Base-by-base conservation (phyloP, 2,888 invertebrate genomes). In the Amitus sp. region DNA sequence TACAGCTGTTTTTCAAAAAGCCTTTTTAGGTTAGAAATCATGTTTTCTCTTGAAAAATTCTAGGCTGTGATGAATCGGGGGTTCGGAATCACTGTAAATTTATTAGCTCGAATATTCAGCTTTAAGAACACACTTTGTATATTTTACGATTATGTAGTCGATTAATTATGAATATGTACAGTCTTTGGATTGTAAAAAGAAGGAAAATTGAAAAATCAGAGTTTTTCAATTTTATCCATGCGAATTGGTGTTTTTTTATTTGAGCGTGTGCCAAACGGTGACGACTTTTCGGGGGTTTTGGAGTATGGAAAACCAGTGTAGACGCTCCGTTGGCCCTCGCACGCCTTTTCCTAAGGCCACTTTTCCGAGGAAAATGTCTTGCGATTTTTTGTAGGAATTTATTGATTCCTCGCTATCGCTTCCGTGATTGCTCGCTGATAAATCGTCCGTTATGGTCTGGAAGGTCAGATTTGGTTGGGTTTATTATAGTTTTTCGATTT, bases 271-370 rank as follows among this genome's bases (percentile, higher is more conserved):
- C 82, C 82, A 82, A 6, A 78, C 76, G 0, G 78, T 80, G 2
- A 82, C 79, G n/a, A 82, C 74, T 62, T 80, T 81, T 49, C 82
- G 69, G 0, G 82, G 82, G 67, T 79, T 82, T 62, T 82, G 80
- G 10, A 82, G 63, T 1, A 82, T 75, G 1, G 82, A 79, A 51
- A 81, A 78, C 82, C 82, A 82, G 47, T 82, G 82, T 1, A 80
- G 56, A 27, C 79, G 72, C 50, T 81, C 80, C 0, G 76, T 77
- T 3, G 75, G 66, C 12, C 78, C 81, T 28, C 78, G 74, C 0
- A 82, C 82, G n/a, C 80, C 79, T 59, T 79, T 80, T 13, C 82
- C 82, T 18, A 82, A 67, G 3, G 81, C 81, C 0, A 82, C 75
- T 71, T 82, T 82, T 1, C 82, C 82, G 13, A 82, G 68, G 23